Percentiles rank a stretch among this genome's conserved stretches.
Conservation (phyloP, 2,888 invertebrate species). For the Dysmachus trigonus region DNA sequence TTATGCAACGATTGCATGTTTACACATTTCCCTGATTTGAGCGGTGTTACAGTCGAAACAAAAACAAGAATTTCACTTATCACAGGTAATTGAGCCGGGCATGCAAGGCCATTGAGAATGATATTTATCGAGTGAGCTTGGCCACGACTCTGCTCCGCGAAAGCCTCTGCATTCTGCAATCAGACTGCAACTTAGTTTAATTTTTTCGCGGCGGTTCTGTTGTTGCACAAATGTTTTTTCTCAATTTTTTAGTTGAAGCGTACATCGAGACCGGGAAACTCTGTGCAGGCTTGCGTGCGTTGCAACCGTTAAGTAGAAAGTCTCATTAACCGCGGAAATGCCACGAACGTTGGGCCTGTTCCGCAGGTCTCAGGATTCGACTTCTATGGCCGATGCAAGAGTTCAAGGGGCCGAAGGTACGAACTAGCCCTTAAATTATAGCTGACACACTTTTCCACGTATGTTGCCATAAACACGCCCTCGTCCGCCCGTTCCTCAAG, state of each 20-base stretch:
- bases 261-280: not conserved
- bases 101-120: not conserved
- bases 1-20: not conserved
- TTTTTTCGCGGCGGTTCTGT: not conserved
- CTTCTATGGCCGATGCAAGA: not conserved
- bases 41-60: not conserved
- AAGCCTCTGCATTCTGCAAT: not conserved
- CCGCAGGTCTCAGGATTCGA: not conserved
- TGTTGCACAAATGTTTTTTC: not conserved
- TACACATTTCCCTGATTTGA: not conserved
- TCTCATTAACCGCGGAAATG: constrained; percentile 13
- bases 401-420: not conserved
- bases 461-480: not conserved
- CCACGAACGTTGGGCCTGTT: not conserved
- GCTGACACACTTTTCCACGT: not conserved
- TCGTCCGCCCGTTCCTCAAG: not conserved
- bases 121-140: not conserved
- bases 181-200: not conserved
- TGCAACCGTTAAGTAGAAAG: constrained; percentile 1
- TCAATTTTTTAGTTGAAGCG: not conserved
- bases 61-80: constrained; percentile 10
- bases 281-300: not conserved
- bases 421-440: not conserved
- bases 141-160: not conserved
- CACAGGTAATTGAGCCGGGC: not conserved